Evolutionary conservation across 1,140 invertebrate species (phyloP), one percentile per base, ranked within the genome.

Genomic region (Saccostrea cuccullata): DNA sequence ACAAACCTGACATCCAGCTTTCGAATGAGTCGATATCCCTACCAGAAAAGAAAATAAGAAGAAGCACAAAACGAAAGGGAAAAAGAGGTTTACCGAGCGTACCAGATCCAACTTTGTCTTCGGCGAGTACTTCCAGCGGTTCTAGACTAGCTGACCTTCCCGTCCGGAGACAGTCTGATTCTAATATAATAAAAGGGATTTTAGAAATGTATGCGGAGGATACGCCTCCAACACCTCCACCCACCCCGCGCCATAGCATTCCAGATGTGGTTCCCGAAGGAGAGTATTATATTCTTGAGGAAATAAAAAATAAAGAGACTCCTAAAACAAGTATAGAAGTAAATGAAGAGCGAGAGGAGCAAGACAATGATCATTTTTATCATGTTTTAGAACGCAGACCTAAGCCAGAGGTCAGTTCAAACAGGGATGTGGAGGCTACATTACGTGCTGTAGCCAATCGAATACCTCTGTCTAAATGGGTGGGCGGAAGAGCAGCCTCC

Each of bases 131-230:
- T 11, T 4, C 70, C 23, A 26, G 70, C 3, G 70, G 26, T 36
- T 77, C 70, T 15, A 77, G 70, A 77, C 26, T 77, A 77, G 11
- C 70, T 36, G 70, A 77, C 15, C 70, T 77, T 77, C 70, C 70
- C 2, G 30, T 77, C 11, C 30, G 70, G 15, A 77, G 70, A 30
- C 6, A 77, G 15, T 77, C 70, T 17, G 70, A 77, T 30, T 77
- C 15, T 77, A 77, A 77, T 77, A 26, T 77, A 36, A 77, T 77
- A 8, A 30, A 36, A 36, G 26, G 23, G 12, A 26, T 77, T 36
- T 30, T 77, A 13, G 13, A 77, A 77, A 77, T 30, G 70, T 77
- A 77, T 77, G 70, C 4, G 8, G 70, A 77, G 15, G 70, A 26
- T 15, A 26, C 30, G 30, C 70, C 23, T 30, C 26, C 23, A 3